Evolutionary conservation across 2,113 vertebrate species (phyloP), one percentile per base, ranked within the genome.

Genomic region (Romanogobio albipinnatus): DNA sequence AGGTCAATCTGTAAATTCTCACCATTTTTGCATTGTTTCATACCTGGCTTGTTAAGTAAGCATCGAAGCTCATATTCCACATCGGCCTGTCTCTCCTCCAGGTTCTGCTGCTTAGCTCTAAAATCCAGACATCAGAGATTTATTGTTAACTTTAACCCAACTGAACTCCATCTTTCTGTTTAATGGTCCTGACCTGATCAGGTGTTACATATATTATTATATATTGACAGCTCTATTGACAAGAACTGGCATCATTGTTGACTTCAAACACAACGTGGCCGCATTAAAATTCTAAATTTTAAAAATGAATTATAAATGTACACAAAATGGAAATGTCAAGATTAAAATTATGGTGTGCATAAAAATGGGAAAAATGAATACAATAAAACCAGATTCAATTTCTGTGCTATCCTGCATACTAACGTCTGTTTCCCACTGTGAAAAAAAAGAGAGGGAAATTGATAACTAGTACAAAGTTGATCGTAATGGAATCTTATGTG

Each of bases 21-120:
- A 33, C 26, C 7, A n/a, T n/a, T 74, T 70, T 8, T 64, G 26
- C 10, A 1, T 58, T 71, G 73, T 73, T 84, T 49, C 66, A 47
- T 87, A 99, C 98, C 98, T 83, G 98, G 98, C 90, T 99, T 99
- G 90, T 99, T 99, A 88, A 99, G 96, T 13, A 99, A 97, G 91
- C 98, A 99, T 15, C 98, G 93, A n/a, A 99, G 94, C 87, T 99
- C 97, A 0, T 96, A 99, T 86, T 99, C 98, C 36, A 99, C 98
- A 0, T 99, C 98, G 0, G 97, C 97, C 89, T 99, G 98, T 53
- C 96, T 96, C 90, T 97, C 97, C 90, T 99, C 98, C 90, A 99
- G 93, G 91, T 96, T 96, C 94, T 99, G 98, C 94, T 99, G 98
- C 92, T 98, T 99, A 61, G 95, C 96, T 83, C 98, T 99, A 78